These are phyloP conservation scores for Drosophila nr. fundita DNA, from an alignment of 2,888 invertebrate species.

Conservation along the genomic window DNA sequence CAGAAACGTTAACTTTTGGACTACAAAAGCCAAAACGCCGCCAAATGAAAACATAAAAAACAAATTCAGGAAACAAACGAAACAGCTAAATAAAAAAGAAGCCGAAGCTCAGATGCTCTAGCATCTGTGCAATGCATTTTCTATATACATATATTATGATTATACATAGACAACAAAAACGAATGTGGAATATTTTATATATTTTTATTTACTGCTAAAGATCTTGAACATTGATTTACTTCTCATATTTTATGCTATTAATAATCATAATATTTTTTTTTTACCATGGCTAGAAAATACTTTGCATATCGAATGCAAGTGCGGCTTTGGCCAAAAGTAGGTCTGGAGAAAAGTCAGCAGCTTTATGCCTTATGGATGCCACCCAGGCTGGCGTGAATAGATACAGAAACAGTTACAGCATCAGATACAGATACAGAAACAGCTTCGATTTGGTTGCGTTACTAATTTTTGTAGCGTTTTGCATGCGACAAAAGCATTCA, in stretches of 20 bases:
- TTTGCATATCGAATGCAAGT: neutral
- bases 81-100: neutral
- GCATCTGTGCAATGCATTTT: neutral
- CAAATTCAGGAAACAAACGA: constrained; percentile 41
- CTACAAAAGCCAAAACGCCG: constrained; percentile 72
- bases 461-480: constrained; percentile 71
- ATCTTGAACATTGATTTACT: neutral
- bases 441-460: constrained; percentile 59
- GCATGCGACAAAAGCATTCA: constrained; percentile 70
- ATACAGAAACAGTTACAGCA: constrained; percentile 32
- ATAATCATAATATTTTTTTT: neutral
- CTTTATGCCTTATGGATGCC: constrained; percentile 57
- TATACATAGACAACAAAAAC: neutral
- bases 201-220: neutral
- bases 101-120: constrained; percentile 37
- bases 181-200: neutral
- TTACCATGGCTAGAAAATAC: neutral
- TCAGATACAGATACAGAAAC: constrained; percentile 21
- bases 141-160: constrained; percentile 1
- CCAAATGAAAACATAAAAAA: constrained; percentile 57
- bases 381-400: constrained; percentile 61
- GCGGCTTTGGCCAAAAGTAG: constrained; percentile 24
- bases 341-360: constrained; percentile 25
- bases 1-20: constrained; percentile 54
- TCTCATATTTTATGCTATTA: neutral